A percentile compares a stretch with the other conserved stretches of the same genome.
Conservation (phyloP, 2,113 vertebrate genomes). For the Tylochromis polylepis region DNA sequence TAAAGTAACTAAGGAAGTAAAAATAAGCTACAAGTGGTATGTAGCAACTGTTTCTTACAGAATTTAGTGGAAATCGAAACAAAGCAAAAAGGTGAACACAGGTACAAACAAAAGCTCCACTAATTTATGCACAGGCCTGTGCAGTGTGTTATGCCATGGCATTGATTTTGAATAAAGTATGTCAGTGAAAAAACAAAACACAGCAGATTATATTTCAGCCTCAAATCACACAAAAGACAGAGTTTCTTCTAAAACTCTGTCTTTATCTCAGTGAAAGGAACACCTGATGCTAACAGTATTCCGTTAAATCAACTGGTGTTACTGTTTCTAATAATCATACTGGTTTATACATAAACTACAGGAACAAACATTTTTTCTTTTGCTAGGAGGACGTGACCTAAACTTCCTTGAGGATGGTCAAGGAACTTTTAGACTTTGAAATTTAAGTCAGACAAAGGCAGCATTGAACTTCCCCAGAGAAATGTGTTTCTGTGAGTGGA, state of each 20-base stretch:
- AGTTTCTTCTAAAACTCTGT: neutral
- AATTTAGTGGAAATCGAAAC: neutral
- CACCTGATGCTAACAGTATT: neutral
- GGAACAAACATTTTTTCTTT: neutral
- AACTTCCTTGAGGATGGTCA: neutral
- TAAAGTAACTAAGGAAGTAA: neutral
- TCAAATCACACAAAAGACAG: neutral
- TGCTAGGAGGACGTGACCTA: neutral
- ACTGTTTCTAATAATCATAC: neutral
- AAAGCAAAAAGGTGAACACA: neutral
- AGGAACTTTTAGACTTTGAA: neutral
- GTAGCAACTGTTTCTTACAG: neutral
- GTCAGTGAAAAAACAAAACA: neutral
- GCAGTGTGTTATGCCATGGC: neutral
- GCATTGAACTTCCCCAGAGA: neutral
- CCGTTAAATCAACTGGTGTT: neutral
- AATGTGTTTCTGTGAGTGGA: neutral
- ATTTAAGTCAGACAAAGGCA: neutral
- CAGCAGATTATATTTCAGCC: neutral
- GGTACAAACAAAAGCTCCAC: neutral
- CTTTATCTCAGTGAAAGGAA: neutral
- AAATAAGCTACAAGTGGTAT: neutral
- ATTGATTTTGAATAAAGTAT: neutral
- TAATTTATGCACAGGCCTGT: neutral
- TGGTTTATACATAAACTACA: neutral